phyloP scores from a whole-genome alignment of 2,797 vertebrate species.

The Mastacembelus armatus region DNA sequence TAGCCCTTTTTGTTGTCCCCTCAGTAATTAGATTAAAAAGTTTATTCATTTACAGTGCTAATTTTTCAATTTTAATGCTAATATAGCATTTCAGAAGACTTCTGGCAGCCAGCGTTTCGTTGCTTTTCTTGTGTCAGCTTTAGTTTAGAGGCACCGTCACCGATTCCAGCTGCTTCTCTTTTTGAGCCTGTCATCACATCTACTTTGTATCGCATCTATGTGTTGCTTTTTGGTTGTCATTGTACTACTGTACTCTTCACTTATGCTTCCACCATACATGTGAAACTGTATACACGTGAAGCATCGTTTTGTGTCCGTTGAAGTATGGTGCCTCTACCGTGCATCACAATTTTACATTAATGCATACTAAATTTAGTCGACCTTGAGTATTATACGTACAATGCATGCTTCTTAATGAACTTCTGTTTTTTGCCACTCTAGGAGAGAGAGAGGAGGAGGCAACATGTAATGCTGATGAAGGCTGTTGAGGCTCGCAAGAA shows the following conservation, averaged over 20 bases:
- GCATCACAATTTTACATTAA: constrained; percentile 68
- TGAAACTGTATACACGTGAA: constrained; percentile 81
- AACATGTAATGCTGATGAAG: constrained; percentile 99
- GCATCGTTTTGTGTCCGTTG: constrained; percentile 79
- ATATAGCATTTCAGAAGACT: constrained; percentile 63
- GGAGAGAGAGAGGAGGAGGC: constrained; percentile 97
- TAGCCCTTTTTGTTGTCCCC: constrained; percentile 54
- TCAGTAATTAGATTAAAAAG: constrained; percentile 59
- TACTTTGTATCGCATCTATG: constrained; percentile 91
- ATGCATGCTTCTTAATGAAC: constrained; percentile 68
- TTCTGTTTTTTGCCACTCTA: constrained; percentile 83
- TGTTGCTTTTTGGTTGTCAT: constrained; percentile 95
- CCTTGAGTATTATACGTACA: constrained; percentile 47
- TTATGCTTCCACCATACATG: constrained; percentile 82
- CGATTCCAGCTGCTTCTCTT: constrained; percentile 94
- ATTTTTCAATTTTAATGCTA: constrained; percentile 58
- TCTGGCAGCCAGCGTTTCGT: constrained; percentile 74
- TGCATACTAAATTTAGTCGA: constrained; percentile 66
- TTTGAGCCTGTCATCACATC: constrained; percentile 95
- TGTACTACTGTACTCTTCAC: constrained; percentile 89
- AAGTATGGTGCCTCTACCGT: constrained; percentile 74
- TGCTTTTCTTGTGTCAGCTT: constrained; percentile 81
- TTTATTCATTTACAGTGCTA: constrained; percentile 51
- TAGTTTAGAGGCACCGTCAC: constrained; percentile 90
- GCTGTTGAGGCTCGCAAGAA: constrained; percentile 99